Evolutionary conservation across 2,888 invertebrate species (phyloP).

Genomic region (Serripes groenlandicus): DNA sequence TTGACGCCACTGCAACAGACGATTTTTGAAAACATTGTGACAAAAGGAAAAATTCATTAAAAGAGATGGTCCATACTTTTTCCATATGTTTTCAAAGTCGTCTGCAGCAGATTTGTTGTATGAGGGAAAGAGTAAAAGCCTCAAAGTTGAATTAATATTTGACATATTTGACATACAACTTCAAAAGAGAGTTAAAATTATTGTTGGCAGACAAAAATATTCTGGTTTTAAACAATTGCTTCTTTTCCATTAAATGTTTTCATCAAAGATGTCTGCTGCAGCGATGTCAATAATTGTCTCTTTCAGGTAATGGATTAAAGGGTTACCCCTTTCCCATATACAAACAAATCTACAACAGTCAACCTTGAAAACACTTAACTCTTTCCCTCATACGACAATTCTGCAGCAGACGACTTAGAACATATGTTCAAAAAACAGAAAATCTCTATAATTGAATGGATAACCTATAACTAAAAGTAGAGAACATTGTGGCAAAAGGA

Average conservation of each 20-base stretch:
- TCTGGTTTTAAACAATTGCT: background rate
- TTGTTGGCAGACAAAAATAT: background rate
- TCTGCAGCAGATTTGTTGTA: background rate
- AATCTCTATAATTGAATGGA: too few relatives aligned
- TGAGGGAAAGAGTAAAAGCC: background rate
- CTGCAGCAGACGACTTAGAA: too few relatives aligned
- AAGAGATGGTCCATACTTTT: background rate
- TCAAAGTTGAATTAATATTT: too few relatives aligned
- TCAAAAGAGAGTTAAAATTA: background rate
- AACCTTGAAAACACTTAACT: too few relatives aligned
- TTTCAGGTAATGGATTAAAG: background rate
- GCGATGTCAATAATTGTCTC: background rate
- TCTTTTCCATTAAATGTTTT: background rate
- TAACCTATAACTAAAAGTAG: too few relatives aligned
- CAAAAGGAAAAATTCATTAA: background rate
- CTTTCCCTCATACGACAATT: too few relatives aligned
- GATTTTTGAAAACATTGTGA: background rate
- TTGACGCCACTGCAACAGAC: background rate
- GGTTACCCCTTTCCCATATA: too few relatives aligned
- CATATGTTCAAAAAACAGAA: too few relatives aligned
- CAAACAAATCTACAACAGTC: too few relatives aligned
- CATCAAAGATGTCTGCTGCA: background rate
- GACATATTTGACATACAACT: background rate
- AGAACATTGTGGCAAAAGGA: too few relatives aligned
- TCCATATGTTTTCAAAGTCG: background rate